Evolutionary conservation across 2,113 vertebrate species (phyloP).

Genomic region (Nannobrachium achirus): DNA sequence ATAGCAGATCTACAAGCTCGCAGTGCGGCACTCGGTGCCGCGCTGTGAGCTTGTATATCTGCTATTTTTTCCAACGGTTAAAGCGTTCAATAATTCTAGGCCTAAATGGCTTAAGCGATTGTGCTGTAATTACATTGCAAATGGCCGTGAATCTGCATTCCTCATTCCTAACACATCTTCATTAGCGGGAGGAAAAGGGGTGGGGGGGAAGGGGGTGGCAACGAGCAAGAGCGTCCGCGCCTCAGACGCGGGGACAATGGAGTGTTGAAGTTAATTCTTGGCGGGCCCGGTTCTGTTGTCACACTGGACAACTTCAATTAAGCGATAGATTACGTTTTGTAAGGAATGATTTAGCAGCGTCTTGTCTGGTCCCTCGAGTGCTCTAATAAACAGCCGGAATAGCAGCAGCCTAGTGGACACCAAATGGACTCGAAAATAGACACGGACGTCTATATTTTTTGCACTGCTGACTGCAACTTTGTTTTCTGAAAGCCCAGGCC

Average conservation of each 20-base stretch:
- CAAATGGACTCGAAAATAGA: slow-evolving; percentile 86
- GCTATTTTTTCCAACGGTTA: no score
- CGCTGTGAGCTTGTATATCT: no score
- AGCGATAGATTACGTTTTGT: slow-evolving; percentile 92
- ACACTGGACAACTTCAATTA: slow-evolving; percentile 92
- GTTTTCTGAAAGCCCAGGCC: no score
- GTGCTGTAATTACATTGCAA: slow-evolving; percentile 81
- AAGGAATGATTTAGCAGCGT: slow-evolving; percentile 72
- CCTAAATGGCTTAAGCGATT: slow-evolving; percentile 74
- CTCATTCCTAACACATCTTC: slow-evolving; percentile 74
- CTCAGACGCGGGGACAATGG: slow-evolving; percentile 78
- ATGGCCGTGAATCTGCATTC: slow-evolving; percentile 70
- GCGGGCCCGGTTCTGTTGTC: slow-evolving; percentile 85
- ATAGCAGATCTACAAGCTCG: no score
- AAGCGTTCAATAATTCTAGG: slow-evolving; percentile 72
- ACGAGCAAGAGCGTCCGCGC: slow-evolving; percentile 59
- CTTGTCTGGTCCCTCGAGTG: slow-evolving; percentile 87
- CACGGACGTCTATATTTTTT: slow-evolving; percentile 50
- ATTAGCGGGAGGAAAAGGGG: slow-evolving; percentile 50
- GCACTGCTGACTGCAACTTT: background rate
- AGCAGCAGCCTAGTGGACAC: slow-evolving; percentile 87
- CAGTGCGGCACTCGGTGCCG: no score
- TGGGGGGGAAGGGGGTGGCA: no score
- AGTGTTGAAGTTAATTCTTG: slow-evolving; percentile 82
- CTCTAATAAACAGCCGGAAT: slow-evolving; percentile 88